Evolutionary conservation across 2,888 invertebrate species (phyloP).

Genomic region (Resseliella maxima): DNA sequence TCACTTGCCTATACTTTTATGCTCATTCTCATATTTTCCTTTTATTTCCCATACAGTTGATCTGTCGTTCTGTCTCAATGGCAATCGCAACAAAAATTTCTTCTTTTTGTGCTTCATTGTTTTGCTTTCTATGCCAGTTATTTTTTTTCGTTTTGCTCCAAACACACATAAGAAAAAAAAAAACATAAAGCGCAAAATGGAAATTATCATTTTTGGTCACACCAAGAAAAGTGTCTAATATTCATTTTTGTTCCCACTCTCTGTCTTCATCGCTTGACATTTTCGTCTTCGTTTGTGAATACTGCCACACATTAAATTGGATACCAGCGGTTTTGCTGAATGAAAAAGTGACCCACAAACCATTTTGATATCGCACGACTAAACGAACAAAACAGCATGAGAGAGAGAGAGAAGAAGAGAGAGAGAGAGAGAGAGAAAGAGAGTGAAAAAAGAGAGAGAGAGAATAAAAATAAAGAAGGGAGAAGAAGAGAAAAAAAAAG

Average conservation of each 20-base stretch:
- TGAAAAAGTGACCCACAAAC: not conserved
- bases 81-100: not conserved
- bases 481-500: too few species aligned
- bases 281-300: not conserved
- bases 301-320: slow-evolving; percentile 1
- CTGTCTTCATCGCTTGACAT: not conserved
- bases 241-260: not conserved
- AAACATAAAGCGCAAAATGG: not conserved
- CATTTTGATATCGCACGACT: not conserved
- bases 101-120: not conserved
- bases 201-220: slow-evolving; percentile 37
- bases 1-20: too few species aligned
- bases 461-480: not conserved
- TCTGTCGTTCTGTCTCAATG: not conserved
- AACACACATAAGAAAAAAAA: not conserved
- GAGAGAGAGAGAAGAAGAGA: not conserved
- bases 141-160: not conserved
- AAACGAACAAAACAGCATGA: not conserved
- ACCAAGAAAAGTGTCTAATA: slow-evolving; percentile 42
- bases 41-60: too few species aligned
- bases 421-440: too few species aligned
- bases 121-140: not conserved
- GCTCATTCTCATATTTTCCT: too few species aligned
- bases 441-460: too few species aligned
- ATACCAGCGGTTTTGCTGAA: not conserved